Base-by-base conservation (phyloP, 2,888 invertebrate species). In the Agonopterix heracliana region DNA sequence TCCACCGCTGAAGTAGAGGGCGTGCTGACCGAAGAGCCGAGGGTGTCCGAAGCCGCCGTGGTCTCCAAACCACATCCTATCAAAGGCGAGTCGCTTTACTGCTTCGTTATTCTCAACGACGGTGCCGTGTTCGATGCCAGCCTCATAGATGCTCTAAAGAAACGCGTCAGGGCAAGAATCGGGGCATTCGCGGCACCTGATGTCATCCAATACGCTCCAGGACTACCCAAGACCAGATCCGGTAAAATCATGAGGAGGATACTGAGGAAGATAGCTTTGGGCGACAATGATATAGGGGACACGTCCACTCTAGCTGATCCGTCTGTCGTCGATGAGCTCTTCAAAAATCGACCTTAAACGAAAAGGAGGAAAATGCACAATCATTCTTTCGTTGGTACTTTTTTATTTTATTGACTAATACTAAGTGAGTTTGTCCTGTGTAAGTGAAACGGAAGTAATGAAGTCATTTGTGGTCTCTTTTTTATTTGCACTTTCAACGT, bases 241-340 rank as follows among this genome's bases (percentile, higher is more conserved):
- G 99, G 99, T 1, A 99, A 99, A 87, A 98, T 99, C 54, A 98
- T 99, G 96, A 91, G 99, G 53, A 91, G 99, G 56, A 95, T 99
- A 51, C 88, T 99, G 54, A 91, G 98, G 55, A 98, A 98, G 85
- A 93, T 99, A 10, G 98, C 99, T 0, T 84, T 94, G 2, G 96
- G 96, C 40, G 98, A 98, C 72, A 89, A 85, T 44, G 93, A 98
- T 60, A 92, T 99, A 41, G 99, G 99, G 3, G 99, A 99, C 81
- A 93, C 92, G 1, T 96, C 98, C 44, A 98, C 99, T 0, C 86
- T 99, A 60, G 98, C 98, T 34, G 99, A 99, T 70, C 95, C 96
- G 61, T 85, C 90, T n/a, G 94, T 98, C 53, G 93, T 98, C 14
- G 95, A 95, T 36, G 87, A 93, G 55, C 89, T 97, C 17, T 95